A percentile compares a stretch with the other conserved stretches of the same genome.
These are phyloP conservation scores for Clarias gariepinus DNA, from an alignment of 2,113 vertebrate genomes.

Conservation along the genomic window DNA sequence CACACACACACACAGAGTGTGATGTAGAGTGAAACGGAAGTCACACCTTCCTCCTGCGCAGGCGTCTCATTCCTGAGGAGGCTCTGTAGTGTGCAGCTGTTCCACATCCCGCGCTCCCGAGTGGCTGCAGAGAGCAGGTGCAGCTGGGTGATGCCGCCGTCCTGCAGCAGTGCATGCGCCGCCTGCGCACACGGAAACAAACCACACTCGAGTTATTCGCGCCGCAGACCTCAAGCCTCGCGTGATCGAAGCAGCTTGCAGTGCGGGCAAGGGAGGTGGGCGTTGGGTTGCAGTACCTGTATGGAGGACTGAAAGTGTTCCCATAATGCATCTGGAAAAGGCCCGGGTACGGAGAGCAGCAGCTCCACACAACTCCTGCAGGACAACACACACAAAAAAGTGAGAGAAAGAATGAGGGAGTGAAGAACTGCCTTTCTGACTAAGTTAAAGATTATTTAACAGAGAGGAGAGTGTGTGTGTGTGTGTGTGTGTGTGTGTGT, in stretches of 20 bases:
- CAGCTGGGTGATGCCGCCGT: constrained; percentile 83
- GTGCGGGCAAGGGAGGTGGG: not conserved
- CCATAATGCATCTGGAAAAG: constrained; percentile 86
- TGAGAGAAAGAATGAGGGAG: no score
- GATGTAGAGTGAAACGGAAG: not conserved
- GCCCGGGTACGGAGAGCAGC: constrained; percentile 82
- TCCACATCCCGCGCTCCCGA: constrained; percentile 85
- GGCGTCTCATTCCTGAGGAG: constrained; percentile 79
- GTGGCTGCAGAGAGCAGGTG: constrained; percentile 78
- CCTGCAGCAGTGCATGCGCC: constrained; percentile 81
- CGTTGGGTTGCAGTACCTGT: constrained; percentile 76
- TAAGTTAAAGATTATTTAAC: no score
- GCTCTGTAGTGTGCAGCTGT: constrained; percentile 75
- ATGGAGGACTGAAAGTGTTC: constrained; percentile 84
- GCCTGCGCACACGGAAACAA: constrained; percentile 67
- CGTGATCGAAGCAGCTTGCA: no score
- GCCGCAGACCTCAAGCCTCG: no score
- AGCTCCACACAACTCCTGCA: constrained; percentile 93
- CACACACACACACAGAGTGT: not conserved
- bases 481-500: no score
- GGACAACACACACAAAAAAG: not conserved
- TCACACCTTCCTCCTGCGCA: constrained; percentile 78
- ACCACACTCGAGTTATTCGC: not conserved
- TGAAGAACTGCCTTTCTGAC: no score
- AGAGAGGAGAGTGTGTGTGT: no score